Evolutionary conservation across 2,888 invertebrate species (phyloP).

Genomic region (Erynnis tages): DNA sequence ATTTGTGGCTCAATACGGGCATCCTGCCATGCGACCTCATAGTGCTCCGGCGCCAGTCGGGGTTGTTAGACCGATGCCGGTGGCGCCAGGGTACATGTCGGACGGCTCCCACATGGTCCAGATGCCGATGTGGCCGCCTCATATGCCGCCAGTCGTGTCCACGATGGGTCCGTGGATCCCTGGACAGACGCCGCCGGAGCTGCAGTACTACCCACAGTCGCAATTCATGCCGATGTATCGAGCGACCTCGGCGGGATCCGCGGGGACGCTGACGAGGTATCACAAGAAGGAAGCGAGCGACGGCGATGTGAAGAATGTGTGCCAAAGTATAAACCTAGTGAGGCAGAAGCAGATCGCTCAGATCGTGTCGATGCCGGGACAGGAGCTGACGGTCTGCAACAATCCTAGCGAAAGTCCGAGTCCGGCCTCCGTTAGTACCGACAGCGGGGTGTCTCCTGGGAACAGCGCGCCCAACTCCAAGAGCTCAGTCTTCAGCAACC

Average conservation of each 20-base stretch:
- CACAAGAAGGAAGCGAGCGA: conserved; percentile 64
- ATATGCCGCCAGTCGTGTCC: conserved; percentile 63
- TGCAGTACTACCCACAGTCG: conserved; percentile 73
- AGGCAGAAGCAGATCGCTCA: conserved; percentile 77
- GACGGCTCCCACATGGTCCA: conserved; percentile 67
- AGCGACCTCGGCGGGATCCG: conserved; percentile 72
- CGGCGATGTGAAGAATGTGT: conserved; percentile 64
- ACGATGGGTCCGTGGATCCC: conserved; percentile 66
- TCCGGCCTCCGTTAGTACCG: conserved; percentile 70
- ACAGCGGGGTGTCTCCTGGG: conserved; percentile 72
- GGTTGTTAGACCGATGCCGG: conserved; percentile 60
- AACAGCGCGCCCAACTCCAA: conserved; percentile 68
- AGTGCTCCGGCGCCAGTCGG: conserved; percentile 67
- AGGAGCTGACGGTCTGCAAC: conserved; percentile 73
- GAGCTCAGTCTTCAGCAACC: conserved; percentile 59
- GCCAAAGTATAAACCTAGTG: conserved; percentile 79
- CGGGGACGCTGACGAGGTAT: conserved; percentile 72
- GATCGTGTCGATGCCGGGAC: conserved; percentile 70
- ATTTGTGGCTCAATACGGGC: conserved; percentile 57
- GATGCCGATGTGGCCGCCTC: conserved; percentile 72
- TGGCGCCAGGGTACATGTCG: conserved; percentile 54
- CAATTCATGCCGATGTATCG: conserved; percentile 74
- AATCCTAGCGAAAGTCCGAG: conserved; percentile 69
- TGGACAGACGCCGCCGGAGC: conserved; percentile 61
- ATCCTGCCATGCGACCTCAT: conserved; percentile 62